Percentiles rank a stretch among this genome's conserved stretches.
Evolutionary conservation across 2,113 vertebrate species (phyloP).

Genomic region (Scomber colias): DNA sequence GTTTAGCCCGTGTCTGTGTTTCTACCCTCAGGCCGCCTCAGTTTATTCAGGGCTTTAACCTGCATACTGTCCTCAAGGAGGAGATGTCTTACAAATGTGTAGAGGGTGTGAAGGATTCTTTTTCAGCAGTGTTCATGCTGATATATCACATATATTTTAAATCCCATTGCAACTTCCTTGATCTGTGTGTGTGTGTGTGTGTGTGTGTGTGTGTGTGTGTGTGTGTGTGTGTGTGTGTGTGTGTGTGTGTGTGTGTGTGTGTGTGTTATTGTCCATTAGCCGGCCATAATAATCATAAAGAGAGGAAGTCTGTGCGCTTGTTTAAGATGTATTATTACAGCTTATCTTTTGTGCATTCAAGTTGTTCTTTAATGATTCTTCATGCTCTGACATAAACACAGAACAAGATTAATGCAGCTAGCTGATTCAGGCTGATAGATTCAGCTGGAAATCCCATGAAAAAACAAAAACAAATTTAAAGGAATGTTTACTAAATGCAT

Average conservation of each 20-base stretch:
- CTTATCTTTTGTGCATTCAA: background rate
- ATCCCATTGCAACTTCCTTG: background rate
- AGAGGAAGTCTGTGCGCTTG: background rate
- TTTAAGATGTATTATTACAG: background rate
- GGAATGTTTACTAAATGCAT: background rate
- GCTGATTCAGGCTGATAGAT: background rate
- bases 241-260: no score
- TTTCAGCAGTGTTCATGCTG: background rate
- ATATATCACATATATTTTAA: background rate
- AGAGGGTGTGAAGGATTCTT: conserved; percentile 13
- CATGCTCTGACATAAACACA: background rate
- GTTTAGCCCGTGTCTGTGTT: conserved; percentile 76
- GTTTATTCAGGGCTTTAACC: conserved; percentile 75
- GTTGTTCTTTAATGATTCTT: background rate
- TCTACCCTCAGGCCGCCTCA: conserved; percentile 68
- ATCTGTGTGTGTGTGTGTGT: background rate
- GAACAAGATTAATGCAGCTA: background rate
- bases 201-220: no score
- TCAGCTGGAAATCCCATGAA: background rate
- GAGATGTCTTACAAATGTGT: conserved; percentile 33
- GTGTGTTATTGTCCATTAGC: background rate
- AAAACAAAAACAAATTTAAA: background rate
- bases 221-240: no score
- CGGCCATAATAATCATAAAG: background rate
- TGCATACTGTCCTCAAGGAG: conserved; percentile 62